phyloP scores from a whole-genome alignment of 1,140 invertebrate genomes.

The Notospermus geniculatus region DNA sequence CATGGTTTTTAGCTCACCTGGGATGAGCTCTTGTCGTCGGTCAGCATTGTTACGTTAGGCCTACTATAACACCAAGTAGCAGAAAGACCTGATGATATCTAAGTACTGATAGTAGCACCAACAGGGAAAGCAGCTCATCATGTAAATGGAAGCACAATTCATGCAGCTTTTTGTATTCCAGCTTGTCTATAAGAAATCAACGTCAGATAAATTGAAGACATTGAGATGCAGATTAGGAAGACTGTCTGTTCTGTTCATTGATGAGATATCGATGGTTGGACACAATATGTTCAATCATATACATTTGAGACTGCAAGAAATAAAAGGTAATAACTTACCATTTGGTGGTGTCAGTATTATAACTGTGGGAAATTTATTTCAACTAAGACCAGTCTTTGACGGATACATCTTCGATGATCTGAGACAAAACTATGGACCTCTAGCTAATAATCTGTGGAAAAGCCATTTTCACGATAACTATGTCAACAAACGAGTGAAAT shows the following conservation, averaged over 20 bases:
- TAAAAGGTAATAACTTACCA: constrained; percentile 15
- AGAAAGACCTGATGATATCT: constrained; percentile 21
- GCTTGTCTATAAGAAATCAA: constrained; percentile 4
- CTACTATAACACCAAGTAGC: constrained; percentile 20
- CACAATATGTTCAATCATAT: constrained; percentile 26
- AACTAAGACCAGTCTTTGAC: too few species aligned
- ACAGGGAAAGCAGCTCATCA: too few species aligned
- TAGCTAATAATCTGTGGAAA: constrained; percentile 28
- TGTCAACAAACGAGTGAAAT: too few species aligned
- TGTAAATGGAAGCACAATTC: constrained; percentile 23
- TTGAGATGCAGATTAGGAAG: neutral
- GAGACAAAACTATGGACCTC: too few species aligned
- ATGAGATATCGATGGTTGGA: constrained; percentile 25
- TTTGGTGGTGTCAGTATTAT: constrained; percentile 33
- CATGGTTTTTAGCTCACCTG: too few species aligned
- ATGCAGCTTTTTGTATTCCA: constrained; percentile 6
- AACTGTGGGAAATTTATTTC: constrained; percentile 28
- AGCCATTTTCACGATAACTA: constrained; percentile 13
- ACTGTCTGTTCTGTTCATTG: neutral
- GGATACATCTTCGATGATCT: too few species aligned
- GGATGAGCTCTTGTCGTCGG: too few species aligned
- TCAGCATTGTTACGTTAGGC: too few species aligned
- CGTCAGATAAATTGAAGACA: neutral
- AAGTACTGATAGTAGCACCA: constrained; percentile 23
- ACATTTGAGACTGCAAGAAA: constrained; percentile 22